phyloP scores from a whole-genome alignment of 2,888 invertebrate genomes.

The Neoitamus cyanurus region DNA sequence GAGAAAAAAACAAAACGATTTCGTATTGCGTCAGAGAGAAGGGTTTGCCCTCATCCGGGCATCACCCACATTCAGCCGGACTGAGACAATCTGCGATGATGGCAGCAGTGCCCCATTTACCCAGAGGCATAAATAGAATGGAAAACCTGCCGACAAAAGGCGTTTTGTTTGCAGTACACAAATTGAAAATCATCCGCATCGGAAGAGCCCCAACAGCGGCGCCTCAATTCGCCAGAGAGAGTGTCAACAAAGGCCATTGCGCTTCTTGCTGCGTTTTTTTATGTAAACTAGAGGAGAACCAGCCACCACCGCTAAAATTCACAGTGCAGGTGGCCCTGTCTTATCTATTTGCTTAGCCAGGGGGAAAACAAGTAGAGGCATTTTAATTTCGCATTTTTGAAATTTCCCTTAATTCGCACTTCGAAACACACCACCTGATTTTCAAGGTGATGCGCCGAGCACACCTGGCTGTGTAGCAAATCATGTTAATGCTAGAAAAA shows the following conservation, averaged over 20 bases:
- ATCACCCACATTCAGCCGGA: neutral
- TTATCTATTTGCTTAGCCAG: neutral
- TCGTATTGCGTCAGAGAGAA: slow-evolving; percentile 10
- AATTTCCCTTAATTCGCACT: neutral
- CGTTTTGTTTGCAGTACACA: slow-evolving; percentile 9
- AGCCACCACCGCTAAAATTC: neutral
- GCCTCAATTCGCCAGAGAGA: neutral
- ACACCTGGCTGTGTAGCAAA: neutral
- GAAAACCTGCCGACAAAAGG: slow-evolving; percentile 21
- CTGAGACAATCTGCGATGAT: neutral
- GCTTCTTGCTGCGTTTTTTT: neutral
- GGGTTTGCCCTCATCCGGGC: neutral
- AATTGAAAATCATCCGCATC: slow-evolving; percentile 13
- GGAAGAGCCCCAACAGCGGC: neutral
- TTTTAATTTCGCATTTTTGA: neutral
- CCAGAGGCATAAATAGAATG: neutral
- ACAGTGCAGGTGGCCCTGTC: neutral
- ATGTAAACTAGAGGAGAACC: neutral
- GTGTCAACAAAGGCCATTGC: slow-evolving; percentile 14
- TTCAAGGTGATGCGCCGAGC: neutral
- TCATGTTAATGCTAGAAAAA: neutral
- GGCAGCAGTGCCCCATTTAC: neutral
- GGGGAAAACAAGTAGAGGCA: neutral
- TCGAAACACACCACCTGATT: neutral
- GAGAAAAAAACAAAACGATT: neutral